These are phyloP conservation scores for Stigmatopora argus DNA, from an alignment of 2,113 vertebrate species.

Conservation along the genomic window DNA sequence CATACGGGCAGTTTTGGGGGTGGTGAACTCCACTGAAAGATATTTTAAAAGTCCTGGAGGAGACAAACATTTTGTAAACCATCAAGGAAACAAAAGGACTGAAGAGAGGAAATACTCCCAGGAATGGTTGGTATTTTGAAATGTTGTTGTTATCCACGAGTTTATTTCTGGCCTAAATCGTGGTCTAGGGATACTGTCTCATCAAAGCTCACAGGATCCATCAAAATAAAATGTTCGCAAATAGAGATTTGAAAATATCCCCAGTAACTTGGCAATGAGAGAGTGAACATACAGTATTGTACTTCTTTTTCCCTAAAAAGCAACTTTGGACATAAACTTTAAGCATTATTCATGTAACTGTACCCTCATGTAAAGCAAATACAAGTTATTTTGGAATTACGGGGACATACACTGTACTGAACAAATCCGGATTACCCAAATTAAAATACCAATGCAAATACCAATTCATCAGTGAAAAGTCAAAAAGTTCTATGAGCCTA, in stretches of 20 bases:
- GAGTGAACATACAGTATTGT: background rate
- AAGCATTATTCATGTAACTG: conserved; percentile 34
- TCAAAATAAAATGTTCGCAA: conserved; percentile 12
- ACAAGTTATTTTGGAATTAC: conserved; percentile 22
- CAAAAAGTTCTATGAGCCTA: conserved; percentile 20
- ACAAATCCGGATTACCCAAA: conserved; percentile 27
- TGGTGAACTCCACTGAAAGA: conserved; percentile 33
- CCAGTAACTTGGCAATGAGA: background rate
- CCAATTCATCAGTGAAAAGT: conserved; percentile 31
- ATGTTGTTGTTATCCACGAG: conserved; percentile 56
- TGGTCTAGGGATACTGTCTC: conserved; percentile 22
- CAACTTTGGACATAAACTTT: conserved; percentile 1
- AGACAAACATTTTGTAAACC: conserved; percentile 34
- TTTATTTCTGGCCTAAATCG: conserved; percentile 56
- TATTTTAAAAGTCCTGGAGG: conserved; percentile 31
- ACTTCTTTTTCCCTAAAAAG: background rate
- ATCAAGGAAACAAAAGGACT: conserved; percentile 19
- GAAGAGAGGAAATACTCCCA: conserved; percentile 50
- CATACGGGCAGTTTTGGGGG: conserved; percentile 52
- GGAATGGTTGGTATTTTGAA: conserved; percentile 67
- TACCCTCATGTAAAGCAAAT: conserved; percentile 22
- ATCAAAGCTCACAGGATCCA: conserved; percentile 35
- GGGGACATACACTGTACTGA: conserved; percentile 13
- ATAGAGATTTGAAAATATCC: background rate
- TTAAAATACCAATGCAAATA: background rate